Percentiles rank a stretch among this genome's conserved stretches.
These are phyloP conservation scores for Sinopyrophorus schimmeli DNA, from an alignment of 2,888 invertebrate genomes.

Conservation along the genomic window DNA sequence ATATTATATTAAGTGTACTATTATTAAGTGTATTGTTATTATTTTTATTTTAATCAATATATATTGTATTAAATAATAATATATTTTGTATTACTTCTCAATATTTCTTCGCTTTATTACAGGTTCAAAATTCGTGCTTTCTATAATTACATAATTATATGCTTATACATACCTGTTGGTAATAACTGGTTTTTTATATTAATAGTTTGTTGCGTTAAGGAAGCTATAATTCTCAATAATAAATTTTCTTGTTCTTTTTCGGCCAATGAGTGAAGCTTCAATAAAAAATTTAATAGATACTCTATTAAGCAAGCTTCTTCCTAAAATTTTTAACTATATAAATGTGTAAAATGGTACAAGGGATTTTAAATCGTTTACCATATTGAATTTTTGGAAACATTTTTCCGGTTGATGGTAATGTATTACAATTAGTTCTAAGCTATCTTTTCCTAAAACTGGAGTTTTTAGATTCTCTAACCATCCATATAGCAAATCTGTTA, in stretches of 20 bases:
- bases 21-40: too few species aligned
- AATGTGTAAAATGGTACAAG: too few species aligned
- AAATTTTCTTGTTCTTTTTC: slow-evolving; percentile 64
- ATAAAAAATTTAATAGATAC: slow-evolving; percentile 71
- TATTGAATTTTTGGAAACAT: slow-evolving; percentile 63
- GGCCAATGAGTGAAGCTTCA: slow-evolving; percentile 66
- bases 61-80: too few species aligned
- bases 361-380: slow-evolving; percentile 53
- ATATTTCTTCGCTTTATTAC: too few species aligned
- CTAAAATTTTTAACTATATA: slow-evolving; percentile 57
- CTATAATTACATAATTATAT: neutral
- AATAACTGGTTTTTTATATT: slow-evolving; percentile 54
- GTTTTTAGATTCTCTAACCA: slow-evolving; percentile 77
- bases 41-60: neutral
- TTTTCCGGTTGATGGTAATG: slow-evolving; percentile 64
- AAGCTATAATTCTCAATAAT: slow-evolving; percentile 66
- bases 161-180: slow-evolving; percentile 54
- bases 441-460: slow-evolving; percentile 67
- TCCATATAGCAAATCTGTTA: slow-evolving; percentile 69
- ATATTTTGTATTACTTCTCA: too few species aligned
- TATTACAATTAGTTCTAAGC: slow-evolving; percentile 68
- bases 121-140: too few species aligned
- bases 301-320: slow-evolving; percentile 70
- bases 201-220: slow-evolving; percentile 69
- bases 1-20: too few species aligned